These are phyloP conservation scores for Oceanodroma leucorhoa DNA, from an alignment of 2,797 vertebrate species.

Conservation along the genomic window DNA sequence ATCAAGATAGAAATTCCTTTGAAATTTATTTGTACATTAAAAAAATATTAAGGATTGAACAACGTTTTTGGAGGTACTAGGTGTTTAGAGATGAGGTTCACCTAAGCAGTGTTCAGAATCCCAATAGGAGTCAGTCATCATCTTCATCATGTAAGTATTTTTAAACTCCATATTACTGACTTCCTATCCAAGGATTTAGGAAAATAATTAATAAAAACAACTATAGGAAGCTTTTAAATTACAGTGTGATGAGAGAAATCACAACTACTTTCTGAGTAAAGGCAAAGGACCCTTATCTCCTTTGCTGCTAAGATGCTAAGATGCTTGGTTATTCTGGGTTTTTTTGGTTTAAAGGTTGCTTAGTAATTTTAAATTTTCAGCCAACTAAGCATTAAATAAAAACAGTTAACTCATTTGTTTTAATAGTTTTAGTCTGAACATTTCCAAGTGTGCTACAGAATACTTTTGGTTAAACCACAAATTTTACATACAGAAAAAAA, in stretches of 20 bases:
- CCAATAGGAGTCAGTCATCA: background rate
- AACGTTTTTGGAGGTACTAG: background rate
- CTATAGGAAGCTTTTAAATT: background rate
- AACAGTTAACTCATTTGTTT: background rate
- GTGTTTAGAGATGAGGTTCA: background rate
- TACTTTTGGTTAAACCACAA: background rate
- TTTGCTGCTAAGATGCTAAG: background rate
- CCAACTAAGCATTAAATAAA: background rate
- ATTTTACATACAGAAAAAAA: background rate
- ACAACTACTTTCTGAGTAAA: background rate
- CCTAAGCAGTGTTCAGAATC: background rate
- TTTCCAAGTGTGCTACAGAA: background rate
- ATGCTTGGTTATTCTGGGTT: fast-evolving
- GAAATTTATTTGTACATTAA: background rate
- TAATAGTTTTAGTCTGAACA: background rate
- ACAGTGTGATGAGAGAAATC: background rate
- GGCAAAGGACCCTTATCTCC: background rate
- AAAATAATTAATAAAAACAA: background rate
- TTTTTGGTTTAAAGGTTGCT: background rate
- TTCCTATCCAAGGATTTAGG: background rate
- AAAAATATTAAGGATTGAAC: background rate
- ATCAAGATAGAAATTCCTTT: background rate
- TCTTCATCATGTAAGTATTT: background rate
- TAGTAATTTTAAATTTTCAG: background rate
- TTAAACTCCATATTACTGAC: background rate